Evolutionary conservation across 2,888 invertebrate genomes (phyloP), one percentile per base, ranked within the genome.

Genomic region (Cataglyphis altisquamis): DNA sequence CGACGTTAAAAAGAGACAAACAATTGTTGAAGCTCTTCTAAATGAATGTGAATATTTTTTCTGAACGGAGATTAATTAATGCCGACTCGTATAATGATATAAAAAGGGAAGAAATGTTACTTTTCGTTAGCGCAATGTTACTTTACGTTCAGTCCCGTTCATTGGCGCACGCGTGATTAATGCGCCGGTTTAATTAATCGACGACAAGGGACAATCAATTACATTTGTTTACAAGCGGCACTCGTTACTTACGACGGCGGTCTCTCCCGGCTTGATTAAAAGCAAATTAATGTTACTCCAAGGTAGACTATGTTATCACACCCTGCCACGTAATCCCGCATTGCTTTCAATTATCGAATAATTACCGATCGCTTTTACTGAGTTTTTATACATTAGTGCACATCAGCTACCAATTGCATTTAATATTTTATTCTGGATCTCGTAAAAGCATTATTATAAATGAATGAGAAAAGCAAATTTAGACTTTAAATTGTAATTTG

Each of bases 211-310:
- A 89, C 88, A 86, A 88, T 88, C 89, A 88, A 88, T 88, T 88
- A 88, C 88, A 85, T 89, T 89, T 89, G 88, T 89, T 89, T 89
- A 89, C 88, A 89, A 89, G 88, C 83, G 85, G 84, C 89, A 87
- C 89, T 82, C 84, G 87, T 87, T 87, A 86, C 84, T 89, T 81
- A 77, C 77, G 74, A 72, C 70, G 60, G 39, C 48, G 62, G 82
- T 77, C 83, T 63, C 80, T 68, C 84, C 62, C 85, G 60, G 87
- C 25, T 84, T 87, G 86, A 84, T 89, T 89, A 81, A 87, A 86
- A 89, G 77, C 82, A 81, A 89, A 89, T 89, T 88, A 89, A 89
- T 86, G 86, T 89, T 89, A 85, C 83, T 77, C 81, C 85, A 88
- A 87, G 89, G 87, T 84, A 81, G 80, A 88, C 85, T 21, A 60